Evolutionary conservation across 2,888 invertebrate species (phyloP).

Genomic region (Gandaritis pyraliata): DNA sequence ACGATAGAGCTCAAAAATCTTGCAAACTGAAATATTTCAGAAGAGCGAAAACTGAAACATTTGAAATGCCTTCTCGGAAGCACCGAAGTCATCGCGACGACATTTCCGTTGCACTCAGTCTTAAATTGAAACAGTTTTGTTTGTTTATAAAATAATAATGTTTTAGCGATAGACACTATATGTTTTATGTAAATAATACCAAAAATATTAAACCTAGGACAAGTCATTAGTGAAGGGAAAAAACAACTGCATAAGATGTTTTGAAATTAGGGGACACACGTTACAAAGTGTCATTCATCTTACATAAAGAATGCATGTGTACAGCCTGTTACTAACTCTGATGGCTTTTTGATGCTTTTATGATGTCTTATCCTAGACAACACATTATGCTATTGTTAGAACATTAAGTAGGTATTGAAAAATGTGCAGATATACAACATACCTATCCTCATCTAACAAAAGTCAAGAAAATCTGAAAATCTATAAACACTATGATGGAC

Average conservation of each 20-base stretch:
- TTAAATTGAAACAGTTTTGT: conserved; percentile 25
- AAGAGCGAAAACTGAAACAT: conserved; percentile 35
- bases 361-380: conserved; percentile 73
- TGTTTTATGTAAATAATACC: not conserved
- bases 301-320: conserved; percentile 57
- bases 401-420: conserved; percentile 40
- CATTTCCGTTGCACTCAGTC: conserved; percentile 65
- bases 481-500: too few species aligned
- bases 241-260: not conserved
- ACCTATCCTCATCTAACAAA: not conserved
- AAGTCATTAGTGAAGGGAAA: too few species aligned
- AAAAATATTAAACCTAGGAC: not conserved
- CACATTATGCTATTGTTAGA: conserved; percentile 56
- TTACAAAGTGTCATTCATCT: conserved; percentile 40
- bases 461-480: not conserved
- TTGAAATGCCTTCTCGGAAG: conserved; percentile 47
- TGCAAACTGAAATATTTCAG: conserved; percentile 65
- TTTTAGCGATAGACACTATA: not conserved
- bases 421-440: not conserved
- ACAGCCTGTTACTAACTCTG: conserved; percentile 74
- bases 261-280: conserved; percentile 16
- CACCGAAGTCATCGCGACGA: conserved; percentile 55
- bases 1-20: conserved; percentile 46
- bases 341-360: conserved; percentile 82
- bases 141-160: conserved; percentile 13